Evolutionary conservation across 1,140 invertebrate genomes (phyloP), one percentile per base, ranked within the genome.

Genomic region (Dinoponera quadriceps): DNA sequence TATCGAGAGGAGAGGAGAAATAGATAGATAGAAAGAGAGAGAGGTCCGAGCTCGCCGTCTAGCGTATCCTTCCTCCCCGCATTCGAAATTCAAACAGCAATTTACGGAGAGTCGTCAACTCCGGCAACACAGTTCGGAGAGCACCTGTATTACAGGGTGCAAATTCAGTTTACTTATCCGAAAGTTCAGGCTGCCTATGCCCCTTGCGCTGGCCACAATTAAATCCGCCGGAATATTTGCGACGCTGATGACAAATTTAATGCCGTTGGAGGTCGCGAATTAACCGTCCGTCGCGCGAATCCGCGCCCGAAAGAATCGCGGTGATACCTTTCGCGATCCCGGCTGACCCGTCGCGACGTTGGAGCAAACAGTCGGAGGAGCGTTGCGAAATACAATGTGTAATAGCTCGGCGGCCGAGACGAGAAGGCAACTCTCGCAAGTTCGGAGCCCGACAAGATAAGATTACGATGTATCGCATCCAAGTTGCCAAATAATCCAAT

Each of bases 161-260:
- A 90, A 93, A 93, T 93, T 91, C 81, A 90, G 91, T 94, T 93
- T 92, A 92, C 90, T 93, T 92, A 93, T 92, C 84, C 87, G 87
- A 86, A 91, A 91, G 90, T 92, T 90, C 74, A 84, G 83, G 89
- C 69, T 81, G 86, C 86, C 90, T 84, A 89, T 82, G 85, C 85
- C 78, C 86, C 49, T 83, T 63, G 49, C 85, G 83, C 86, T 91
- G 85, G 90, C 91, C 92, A 89, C 91, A 92, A 93, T 93, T 92
- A 92, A 93, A 93, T 94, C 82, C 84, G 68, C 22, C 65, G 75
- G 90, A 91, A 93, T 92, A 91, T 93, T 92, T 92, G 88, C 90
- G n/a, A 85, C 87, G 81, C 69, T 33, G 51, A 83, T 88, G 82
- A 85, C 78, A 88, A 90, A 91, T 88, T 90, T 88, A 89, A 89